These are phyloP conservation scores for Anguilla obscura DNA, from an alignment of 2,797 vertebrate genomes.

Conservation along the genomic window DNA sequence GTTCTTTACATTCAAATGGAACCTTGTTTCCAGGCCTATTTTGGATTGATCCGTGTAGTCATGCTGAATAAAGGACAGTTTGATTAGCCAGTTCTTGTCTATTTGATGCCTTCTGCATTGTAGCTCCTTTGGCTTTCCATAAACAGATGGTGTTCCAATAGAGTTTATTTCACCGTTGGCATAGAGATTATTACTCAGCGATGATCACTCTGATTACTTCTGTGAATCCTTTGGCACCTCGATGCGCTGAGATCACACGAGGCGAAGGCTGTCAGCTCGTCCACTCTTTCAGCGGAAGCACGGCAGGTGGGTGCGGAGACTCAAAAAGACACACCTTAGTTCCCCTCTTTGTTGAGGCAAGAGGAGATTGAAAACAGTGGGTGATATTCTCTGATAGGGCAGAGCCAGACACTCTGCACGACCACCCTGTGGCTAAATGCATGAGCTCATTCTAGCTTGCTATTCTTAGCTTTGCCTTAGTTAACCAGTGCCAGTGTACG, in stretches of 20 bases:
- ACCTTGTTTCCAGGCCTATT: background rate
- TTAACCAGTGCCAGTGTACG: constrained; percentile 28
- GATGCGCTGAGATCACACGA: constrained; percentile 22
- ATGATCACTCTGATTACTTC: background rate
- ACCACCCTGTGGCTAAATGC: constrained; percentile 37
- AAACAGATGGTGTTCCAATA: background rate
- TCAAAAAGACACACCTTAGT: constrained; percentile 28
- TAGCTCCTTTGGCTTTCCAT: background rate
- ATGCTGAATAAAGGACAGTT: background rate
- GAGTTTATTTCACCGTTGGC: background rate
- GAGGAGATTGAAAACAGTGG: constrained; percentile 22
- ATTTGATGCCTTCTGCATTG: background rate
- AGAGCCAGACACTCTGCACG: constrained; percentile 30
- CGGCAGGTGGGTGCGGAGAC: constrained; percentile 30
- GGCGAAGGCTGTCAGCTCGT: constrained; percentile 14
- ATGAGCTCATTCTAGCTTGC: constrained; percentile 39
- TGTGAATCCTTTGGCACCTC: constrained; percentile 13
- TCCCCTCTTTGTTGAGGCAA: constrained; percentile 28
- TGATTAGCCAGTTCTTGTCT: background rate
- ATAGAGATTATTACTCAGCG: background rate
- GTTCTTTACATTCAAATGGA: background rate
- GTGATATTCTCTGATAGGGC: constrained; percentile 37
- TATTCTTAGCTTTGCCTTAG: constrained; percentile 31
- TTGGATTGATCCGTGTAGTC: background rate
- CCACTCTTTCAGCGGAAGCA: constrained; percentile 35